Conservation (phyloP, 2,888 invertebrate genomes). For the Trichogramma evanescens region DNA sequence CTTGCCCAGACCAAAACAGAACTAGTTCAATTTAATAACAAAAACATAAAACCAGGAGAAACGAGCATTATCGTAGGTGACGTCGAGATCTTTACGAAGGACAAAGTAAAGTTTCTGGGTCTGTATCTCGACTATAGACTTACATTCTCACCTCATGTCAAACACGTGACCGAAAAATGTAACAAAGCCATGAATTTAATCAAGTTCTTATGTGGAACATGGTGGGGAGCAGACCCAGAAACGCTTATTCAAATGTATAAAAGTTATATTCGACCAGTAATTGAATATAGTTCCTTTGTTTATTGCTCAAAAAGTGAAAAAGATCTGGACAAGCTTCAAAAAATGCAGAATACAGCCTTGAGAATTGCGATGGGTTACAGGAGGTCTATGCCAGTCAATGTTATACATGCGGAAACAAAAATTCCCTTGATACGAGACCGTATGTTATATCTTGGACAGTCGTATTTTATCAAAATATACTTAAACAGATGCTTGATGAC, state of each 20-base stretch:
- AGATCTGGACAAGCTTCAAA: no score
- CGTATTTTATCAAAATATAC: no score
- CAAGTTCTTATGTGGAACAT: conserved; percentile 1
- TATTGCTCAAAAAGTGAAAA: neutral
- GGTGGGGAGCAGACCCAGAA: conserved; percentile 2
- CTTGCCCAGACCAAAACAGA: neutral
- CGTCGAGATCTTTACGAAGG: neutral
- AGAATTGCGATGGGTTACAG: no score
- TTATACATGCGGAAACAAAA: no score
- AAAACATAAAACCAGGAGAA: neutral
- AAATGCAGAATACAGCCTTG: no score
- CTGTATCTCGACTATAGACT: neutral
- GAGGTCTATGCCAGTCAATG: no score
- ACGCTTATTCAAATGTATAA: neutral
- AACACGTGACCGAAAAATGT: neutral
- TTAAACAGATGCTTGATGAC: no score
- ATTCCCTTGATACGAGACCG: no score
- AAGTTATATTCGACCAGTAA: neutral
- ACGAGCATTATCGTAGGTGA: neutral
- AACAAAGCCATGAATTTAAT: neutral
- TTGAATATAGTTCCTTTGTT: conserved; percentile 2
- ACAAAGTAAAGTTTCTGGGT: neutral
- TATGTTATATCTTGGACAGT: no score
- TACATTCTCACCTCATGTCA: neutral
- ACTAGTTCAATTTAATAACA: conserved; percentile 3